Evolutionary conservation across 2,797 vertebrate genomes (phyloP).

Genomic region (Phaenicophaeus curvirostris): DNA sequence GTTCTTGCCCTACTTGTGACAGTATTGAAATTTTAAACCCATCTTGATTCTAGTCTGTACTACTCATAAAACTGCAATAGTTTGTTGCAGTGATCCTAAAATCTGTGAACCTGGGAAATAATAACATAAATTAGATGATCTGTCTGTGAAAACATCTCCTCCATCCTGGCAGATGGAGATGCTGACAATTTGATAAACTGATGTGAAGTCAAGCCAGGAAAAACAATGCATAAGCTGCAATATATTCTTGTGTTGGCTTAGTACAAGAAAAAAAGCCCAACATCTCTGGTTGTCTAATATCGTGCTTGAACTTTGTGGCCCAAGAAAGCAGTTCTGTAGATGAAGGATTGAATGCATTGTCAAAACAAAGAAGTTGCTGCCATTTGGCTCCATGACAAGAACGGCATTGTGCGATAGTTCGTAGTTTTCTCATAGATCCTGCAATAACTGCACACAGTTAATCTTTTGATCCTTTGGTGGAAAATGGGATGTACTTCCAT

Average conservation of each 20-base stretch:
- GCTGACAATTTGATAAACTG: conserved; percentile 45
- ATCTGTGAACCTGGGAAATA: not conserved
- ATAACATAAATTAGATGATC: conserved; percentile 16
- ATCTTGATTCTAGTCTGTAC: not conserved
- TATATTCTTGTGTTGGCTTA: conserved; percentile 3
- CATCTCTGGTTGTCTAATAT: not conserved
- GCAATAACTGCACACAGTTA: not conserved
- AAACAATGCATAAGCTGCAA: conserved; percentile 26
- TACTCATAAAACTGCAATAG: not conserved
- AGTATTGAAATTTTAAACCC: not conserved
- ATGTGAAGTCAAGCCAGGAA: not conserved
- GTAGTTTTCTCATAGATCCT: not conserved
- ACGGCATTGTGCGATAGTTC: not conserved
- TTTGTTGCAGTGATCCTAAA: not conserved
- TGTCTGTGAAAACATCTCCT: conserved; percentile 7
- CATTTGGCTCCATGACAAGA: conserved; percentile 6
- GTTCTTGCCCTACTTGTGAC: not conserved
- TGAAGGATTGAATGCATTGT: not conserved
- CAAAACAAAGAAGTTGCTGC: not conserved
- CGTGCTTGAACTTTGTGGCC: not conserved
- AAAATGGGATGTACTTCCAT: not conserved
- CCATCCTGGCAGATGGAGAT: conserved; percentile 11
- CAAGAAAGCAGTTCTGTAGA: not conserved
- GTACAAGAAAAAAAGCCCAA: not conserved
- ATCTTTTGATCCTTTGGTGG: not conserved